Evolutionary conservation across 2,888 invertebrate species (phyloP), one percentile per base, ranked within the genome.

Genomic region (Chelonus formosanus): DNA sequence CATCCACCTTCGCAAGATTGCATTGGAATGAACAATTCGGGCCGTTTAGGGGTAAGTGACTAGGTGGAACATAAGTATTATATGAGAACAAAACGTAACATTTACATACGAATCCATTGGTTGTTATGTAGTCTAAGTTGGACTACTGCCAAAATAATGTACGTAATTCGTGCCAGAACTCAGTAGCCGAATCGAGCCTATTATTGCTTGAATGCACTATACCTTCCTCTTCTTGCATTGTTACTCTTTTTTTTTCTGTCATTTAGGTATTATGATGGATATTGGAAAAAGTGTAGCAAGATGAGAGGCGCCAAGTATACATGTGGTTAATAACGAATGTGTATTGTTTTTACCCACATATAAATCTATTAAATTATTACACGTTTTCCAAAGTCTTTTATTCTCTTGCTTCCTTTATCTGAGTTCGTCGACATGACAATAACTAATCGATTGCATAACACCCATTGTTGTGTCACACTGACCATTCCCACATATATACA

Each of bases 141-240:
- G 80, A 76, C 57, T 60, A 50, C 44, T 64, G 78, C 80, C 80
- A 80, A 70, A 69, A 71, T 70, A 71, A 70, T 56, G 67, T 10
- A 63, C 57, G 67, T 10, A 63, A 62, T 69, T 69, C 65, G 72
- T 73, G 74, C 76, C 77, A 78, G 74, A 75, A 71, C 68, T 67
- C 70, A 57, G 63, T 68, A 44, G 67, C 54, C 63, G 59, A 70
- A 72, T 71, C 61, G 68, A 71, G 68, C 68, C 55, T 69, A 44
- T 69, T 65, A 71, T 71, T 69, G 44, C 52, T 31, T 31, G 45
- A 35, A 56, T 35, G 45, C 8, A 48, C 64, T 43, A 31, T 34
- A 6, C 43, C 32, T 52, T 65, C 36, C 62, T 61, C 36, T 31
- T 36, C 55, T 20, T 53, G 31, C 48, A 59, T 20, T 20, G 20